Evolutionary conservation across 2,888 invertebrate genomes (phyloP).

Genomic region (Scaptomyza polygonia): DNA sequence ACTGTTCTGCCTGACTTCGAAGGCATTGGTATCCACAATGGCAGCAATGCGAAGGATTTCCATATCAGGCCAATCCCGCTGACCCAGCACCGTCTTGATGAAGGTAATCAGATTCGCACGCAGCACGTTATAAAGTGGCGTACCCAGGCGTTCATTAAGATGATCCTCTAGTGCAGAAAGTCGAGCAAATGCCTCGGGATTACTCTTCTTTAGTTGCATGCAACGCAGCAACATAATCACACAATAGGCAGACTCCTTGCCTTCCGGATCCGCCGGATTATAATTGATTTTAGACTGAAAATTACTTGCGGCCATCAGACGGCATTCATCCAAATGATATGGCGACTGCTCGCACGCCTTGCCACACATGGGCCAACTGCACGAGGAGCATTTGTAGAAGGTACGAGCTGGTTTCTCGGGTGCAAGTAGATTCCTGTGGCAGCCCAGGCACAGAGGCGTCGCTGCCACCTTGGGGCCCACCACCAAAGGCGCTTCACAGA

Average conservation of each 20-base stretch:
- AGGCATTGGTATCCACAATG: conserved; percentile 90
- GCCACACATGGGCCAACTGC: conserved; percentile 90
- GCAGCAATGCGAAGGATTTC: conserved; percentile 87
- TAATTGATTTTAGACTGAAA: conserved; percentile 86
- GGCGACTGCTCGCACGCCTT: conserved; percentile 86
- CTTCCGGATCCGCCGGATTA: conserved; percentile 65
- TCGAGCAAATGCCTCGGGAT: conserved; percentile 83
- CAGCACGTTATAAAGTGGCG: conserved; percentile 87
- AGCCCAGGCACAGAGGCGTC: conserved; percentile 87
- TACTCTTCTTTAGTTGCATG: conserved; percentile 86
- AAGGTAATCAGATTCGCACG: conserved; percentile 88
- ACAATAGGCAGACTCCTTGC: conserved; percentile 88
- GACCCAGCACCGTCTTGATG: conserved; percentile 86
- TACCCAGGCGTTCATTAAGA: conserved; percentile 86
- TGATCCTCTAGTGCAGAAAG: conserved; percentile 84
- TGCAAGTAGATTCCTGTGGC: conserved; percentile 85
- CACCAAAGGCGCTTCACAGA: conserved; percentile 88
- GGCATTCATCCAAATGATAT: conserved; percentile 87
- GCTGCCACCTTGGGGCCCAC: conserved; percentile 88
- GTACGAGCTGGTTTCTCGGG: conserved; percentile 73
- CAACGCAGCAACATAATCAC: conserved; percentile 88
- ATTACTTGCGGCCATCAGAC: conserved; percentile 86
- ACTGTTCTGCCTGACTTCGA: conserved; percentile 86
- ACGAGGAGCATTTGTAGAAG: conserved; percentile 87
- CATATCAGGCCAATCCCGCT: conserved; percentile 86